Conservation (phyloP, 1,140 invertebrate genomes). For the Goniozus legneri region DNA sequence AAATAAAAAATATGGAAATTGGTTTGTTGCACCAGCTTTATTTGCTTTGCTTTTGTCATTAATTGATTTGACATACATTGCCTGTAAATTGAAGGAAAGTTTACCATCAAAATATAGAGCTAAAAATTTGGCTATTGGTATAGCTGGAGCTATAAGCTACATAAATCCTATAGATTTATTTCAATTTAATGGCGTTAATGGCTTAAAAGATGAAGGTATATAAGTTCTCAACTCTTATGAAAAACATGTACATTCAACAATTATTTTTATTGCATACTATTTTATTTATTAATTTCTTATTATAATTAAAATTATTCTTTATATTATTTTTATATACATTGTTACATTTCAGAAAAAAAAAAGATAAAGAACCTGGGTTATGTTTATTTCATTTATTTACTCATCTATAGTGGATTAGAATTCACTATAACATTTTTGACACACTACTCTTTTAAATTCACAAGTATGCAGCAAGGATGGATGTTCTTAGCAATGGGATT, state of each 20-base stretch:
- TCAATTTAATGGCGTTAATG: slow-evolving; percentile 45
- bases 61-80: slow-evolving; percentile 76
- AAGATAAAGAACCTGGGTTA: slow-evolving; percentile 73
- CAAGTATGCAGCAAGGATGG: slow-evolving; percentile 94
- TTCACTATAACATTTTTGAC: slow-evolving; percentile 97
- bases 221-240: too few relatives aligned
- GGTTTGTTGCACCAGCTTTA: slow-evolving; percentile 81
- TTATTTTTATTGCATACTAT: too few relatives aligned
- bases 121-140: slow-evolving; percentile 61
- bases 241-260: too few relatives aligned
- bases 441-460: slow-evolving; percentile 88
- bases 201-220: slow-evolving; percentile 29
- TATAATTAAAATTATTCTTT: too few relatives aligned
- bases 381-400: slow-evolving; percentile 93
- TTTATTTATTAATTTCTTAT: too few relatives aligned
- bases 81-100: slow-evolving; percentile 80
- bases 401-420: slow-evolving; percentile 95
- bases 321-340: too few relatives aligned
- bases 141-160: slow-evolving; percentile 71
- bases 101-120: slow-evolving; percentile 72
- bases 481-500: slow-evolving; percentile 95
- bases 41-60: slow-evolving; percentile 79
- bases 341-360: slow-evolving; percentile 59
- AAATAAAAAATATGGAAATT: slow-evolving; percentile 59
- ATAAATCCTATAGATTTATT: slow-evolving; percentile 70